Percentiles rank a stretch among this genome's conserved stretches.
phyloP scores from a whole-genome alignment of 2,888 invertebrate genomes.

The Tribolium freemani region DNA sequence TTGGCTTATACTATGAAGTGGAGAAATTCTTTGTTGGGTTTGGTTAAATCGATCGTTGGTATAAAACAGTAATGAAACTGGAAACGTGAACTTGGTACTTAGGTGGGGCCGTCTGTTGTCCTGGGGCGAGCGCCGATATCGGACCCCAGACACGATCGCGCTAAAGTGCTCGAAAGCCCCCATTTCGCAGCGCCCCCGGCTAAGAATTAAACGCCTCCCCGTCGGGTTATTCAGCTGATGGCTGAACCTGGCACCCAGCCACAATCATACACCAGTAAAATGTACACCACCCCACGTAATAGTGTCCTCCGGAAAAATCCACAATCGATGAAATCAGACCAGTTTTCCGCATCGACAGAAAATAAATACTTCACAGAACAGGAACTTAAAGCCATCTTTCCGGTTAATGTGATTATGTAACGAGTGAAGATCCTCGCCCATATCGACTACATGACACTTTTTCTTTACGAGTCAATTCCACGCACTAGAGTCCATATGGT shows the following conservation, averaged over 20 bases:
- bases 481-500: slow-evolving; percentile 59
- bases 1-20: background rate
- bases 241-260: slow-evolving; percentile 49
- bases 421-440: slow-evolving; percentile 48
- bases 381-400: background rate
- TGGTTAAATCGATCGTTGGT: background rate
- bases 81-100: slow-evolving; percentile 54
- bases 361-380: too few species aligned
- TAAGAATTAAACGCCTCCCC: slow-evolving; percentile 60
- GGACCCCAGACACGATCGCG: slow-evolving; percentile 61
- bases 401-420: background rate
- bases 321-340: slow-evolving; percentile 11
- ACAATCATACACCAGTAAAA: slow-evolving; percentile 52
- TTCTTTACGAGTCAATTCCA: slow-evolving; percentile 64
- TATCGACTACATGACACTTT: slow-evolving; percentile 58
- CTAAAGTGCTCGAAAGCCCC: slow-evolving; percentile 59
- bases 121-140: slow-evolving; percentile 58
- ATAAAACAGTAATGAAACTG: background rate
- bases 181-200: slow-evolving; percentile 57
- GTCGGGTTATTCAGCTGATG: slow-evolving; percentile 54
- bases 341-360: too few species aligned
- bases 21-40: background rate
- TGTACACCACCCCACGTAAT: slow-evolving; percentile 32
- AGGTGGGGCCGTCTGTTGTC: slow-evolving; percentile 49
- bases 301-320: slow-evolving; percentile 44